Conservation (phyloP, 2,797 vertebrate genomes). For the Siniperca scherzeri region DNA sequence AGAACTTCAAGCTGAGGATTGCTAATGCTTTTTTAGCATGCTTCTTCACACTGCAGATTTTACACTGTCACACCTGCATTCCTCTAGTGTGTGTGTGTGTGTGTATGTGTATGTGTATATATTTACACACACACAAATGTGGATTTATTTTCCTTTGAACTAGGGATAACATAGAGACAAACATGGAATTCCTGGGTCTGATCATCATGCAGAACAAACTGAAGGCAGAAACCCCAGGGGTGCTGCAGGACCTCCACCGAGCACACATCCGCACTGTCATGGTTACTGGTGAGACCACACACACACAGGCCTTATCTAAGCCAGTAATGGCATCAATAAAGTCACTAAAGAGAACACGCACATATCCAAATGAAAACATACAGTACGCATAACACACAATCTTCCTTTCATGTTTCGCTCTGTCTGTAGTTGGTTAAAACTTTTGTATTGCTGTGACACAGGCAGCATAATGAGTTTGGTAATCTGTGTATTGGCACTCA, state of each 20-base stretch:
- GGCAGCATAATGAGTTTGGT: slow-evolving; percentile 10
- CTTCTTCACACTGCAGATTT: not conserved
- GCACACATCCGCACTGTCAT: slow-evolving; percentile 98
- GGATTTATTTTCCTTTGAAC: slow-evolving; percentile 23
- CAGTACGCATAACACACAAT: not conserved
- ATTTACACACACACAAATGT: not conserved
- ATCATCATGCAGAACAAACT: slow-evolving; percentile 99
- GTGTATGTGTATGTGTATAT: too few relatives aligned
- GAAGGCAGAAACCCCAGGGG: slow-evolving; percentile 93
- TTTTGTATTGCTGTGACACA: not conserved
- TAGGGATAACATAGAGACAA: slow-evolving; percentile 95
- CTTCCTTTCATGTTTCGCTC: not conserved
- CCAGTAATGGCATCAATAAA: not conserved
- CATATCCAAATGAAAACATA: not conserved
- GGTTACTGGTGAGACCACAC: slow-evolving; percentile 90
- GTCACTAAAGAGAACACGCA: not conserved
- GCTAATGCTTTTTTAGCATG: not conserved
- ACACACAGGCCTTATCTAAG: not conserved
- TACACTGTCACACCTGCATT: not conserved
- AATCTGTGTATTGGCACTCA: slow-evolving; percentile 31
- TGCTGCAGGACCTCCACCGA: slow-evolving; percentile 92
- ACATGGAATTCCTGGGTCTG: slow-evolving; percentile 97
- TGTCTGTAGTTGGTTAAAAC: slow-evolving; percentile 6
- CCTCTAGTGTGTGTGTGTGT: not conserved
- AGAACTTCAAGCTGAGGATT: not conserved